phyloP scores from a whole-genome alignment of 2,888 invertebrate genomes.

The Tineola bisselliella region DNA sequence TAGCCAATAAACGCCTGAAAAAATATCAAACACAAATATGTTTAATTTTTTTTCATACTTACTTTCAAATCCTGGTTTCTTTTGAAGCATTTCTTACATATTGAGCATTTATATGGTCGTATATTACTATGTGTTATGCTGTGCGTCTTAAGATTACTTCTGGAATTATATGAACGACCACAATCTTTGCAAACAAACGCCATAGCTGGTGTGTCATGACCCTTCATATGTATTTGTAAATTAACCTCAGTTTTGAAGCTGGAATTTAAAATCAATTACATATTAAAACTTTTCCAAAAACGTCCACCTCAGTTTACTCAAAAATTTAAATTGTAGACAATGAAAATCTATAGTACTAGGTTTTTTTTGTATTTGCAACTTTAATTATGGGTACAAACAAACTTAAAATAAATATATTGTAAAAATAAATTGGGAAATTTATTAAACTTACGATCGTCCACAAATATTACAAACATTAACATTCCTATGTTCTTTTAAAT shows the following conservation, averaged over 20 bases:
- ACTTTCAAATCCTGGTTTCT: constrained; percentile 79
- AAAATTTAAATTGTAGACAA: too few species aligned
- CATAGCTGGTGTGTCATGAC: constrained; percentile 23
- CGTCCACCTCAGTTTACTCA: too few species aligned
- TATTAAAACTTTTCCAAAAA: too few species aligned
- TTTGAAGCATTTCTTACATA: constrained; percentile 78
- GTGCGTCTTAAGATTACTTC: constrained; percentile 74
- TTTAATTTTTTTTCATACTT: constrained; percentile 17
- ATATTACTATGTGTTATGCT: constrained; percentile 76
- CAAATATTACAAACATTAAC: constrained; percentile 73
- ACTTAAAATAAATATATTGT: too few species aligned
- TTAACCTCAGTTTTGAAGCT: constrained; percentile 75
- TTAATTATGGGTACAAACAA: too few species aligned
- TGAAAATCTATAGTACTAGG: too few species aligned
- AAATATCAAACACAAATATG: neutral
- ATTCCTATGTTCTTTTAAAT: constrained; percentile 71
- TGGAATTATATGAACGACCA: constrained; percentile 74
- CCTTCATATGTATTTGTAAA: constrained; percentile 69
- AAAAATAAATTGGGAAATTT: constrained; percentile 17
- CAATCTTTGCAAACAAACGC: constrained; percentile 74
- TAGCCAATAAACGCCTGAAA: neutral
- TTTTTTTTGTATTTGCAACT: too few species aligned
- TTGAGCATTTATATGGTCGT: constrained; percentile 73
- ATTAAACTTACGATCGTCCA: constrained; percentile 75
- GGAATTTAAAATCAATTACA: constrained; percentile 28